Base-by-base conservation (phyloP, 1,140 invertebrate species). In the Periplaneta americana region DNA sequence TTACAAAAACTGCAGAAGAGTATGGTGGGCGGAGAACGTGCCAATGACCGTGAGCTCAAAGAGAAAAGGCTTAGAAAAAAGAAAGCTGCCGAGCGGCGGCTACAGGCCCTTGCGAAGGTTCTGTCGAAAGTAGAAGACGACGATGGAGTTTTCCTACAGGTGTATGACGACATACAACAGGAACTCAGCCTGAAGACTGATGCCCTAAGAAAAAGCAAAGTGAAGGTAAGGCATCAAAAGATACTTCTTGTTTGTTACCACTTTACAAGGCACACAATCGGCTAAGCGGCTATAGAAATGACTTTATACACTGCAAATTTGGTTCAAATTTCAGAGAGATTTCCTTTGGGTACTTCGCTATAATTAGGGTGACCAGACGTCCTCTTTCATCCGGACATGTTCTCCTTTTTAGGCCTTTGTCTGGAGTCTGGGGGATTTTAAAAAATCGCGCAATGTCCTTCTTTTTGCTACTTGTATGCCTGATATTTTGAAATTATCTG, bases 21-120 rank as follows among this genome's bases (percentile, higher is more conserved):
- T 83, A 92, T 97, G 90, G 94, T 96, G 81, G 95, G 96, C 34
- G 96, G 96, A 2, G 96, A 97, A 85, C 91, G 93, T 83, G 92
- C 91, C 2, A 88, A 94, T 85, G 95, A 96, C 87, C 88, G 92
- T 80, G 92, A 93, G 84, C 88, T 95, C 39, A 93, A 93, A 66
- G 94, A 96, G 86, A 91, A 91, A 83, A 87, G 94, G 82, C 88
- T 91, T 80, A 91, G 91, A 81, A 93, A 93, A 82, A 94, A 94
- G 86, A 88, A 90, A 81, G 91, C 92, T 66, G 94, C 95, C 2
- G 93, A 96, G 85, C 90, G 90, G 77, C 89, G 93, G 83, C 88
- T 93, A 22, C 90, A 90, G 85, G 93, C 94, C 1, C 89, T 95
- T 75, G 90, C 90, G 8, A 91, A 93, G 83, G 91, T 94, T 10